Conservation (phyloP, 2,113 vertebrate genomes). For the Percopsis transmontana region DNA sequence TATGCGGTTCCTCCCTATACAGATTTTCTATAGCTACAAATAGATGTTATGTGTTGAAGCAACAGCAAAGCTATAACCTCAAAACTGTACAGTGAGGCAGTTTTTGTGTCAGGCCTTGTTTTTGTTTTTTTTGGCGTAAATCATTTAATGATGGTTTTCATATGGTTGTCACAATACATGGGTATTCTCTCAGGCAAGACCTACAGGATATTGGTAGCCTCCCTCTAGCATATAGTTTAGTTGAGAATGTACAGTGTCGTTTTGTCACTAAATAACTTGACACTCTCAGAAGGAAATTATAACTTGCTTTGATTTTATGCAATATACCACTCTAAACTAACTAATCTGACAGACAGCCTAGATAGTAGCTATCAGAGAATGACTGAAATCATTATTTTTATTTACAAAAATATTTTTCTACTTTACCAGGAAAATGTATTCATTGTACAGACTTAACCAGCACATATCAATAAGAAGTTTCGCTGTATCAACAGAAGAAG, state of each 20-base stretch:
- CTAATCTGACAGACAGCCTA: not conserved
- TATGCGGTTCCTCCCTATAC: too few species aligned
- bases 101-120: too few species aligned
- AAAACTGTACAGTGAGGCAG: too few species aligned
- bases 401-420: constrained; percentile 69
- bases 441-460: constrained; percentile 25
- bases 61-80: too few species aligned
- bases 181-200: not conserved
- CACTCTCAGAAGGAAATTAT: not conserved
- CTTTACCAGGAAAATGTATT: constrained; percentile 20
- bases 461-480: constrained; percentile 20
- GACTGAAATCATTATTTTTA: constrained; percentile 30
- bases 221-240: too few species aligned
- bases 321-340: constrained; percentile 1
- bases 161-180: not conserved
- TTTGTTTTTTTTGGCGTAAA: too few species aligned
- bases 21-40: too few species aligned
- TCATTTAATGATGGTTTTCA: not conserved
- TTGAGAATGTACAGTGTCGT: too few species aligned
- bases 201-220: not conserved
- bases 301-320: not conserved
- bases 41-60: too few species aligned
- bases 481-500: not conserved
- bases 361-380: constrained; percentile 21
- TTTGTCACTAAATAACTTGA: not conserved